Evolutionary conservation across 2,888 invertebrate species (phyloP).

Genomic region (Zaprionus lineosus): DNA sequence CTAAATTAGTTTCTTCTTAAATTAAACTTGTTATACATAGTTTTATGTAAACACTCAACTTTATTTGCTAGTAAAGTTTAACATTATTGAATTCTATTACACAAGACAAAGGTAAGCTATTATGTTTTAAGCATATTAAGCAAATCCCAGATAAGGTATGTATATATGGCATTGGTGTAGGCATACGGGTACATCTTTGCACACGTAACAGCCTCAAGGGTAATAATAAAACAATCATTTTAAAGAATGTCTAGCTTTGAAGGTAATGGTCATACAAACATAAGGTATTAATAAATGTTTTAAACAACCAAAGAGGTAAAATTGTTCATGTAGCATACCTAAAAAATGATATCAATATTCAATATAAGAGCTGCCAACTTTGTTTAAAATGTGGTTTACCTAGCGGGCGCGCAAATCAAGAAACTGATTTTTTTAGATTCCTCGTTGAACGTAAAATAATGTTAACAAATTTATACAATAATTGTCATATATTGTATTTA

Average conservation of each 20-base stretch:
- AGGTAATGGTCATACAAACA: neutral
- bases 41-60: no score
- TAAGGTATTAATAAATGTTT: neutral
- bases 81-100: constrained; percentile 4
- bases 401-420: constrained; percentile 43
- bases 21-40: neutral
- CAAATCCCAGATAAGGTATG: constrained; percentile 51
- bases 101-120: constrained; percentile 6
- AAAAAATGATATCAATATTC: constrained; percentile 72
- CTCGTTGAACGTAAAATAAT: no score
- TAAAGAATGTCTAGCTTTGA: neutral
- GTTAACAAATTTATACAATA: neutral
- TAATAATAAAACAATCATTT: neutral
- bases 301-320: constrained; percentile 21
- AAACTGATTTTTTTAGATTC: neutral
- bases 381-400: constrained; percentile 4
- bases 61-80: neutral
- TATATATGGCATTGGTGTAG: constrained; percentile 8
- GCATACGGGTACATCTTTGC: constrained; percentile 17
- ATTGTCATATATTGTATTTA: neutral
- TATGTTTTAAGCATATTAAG: constrained; percentile 28
- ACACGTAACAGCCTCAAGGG: constrained; percentile 32
- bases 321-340: constrained; percentile 53
- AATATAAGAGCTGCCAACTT: constrained; percentile 51
- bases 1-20: neutral